These are phyloP conservation scores for Tauraco hartlaubi DNA, from an alignment of 2,797 vertebrate species.

Conservation along the genomic window DNA sequence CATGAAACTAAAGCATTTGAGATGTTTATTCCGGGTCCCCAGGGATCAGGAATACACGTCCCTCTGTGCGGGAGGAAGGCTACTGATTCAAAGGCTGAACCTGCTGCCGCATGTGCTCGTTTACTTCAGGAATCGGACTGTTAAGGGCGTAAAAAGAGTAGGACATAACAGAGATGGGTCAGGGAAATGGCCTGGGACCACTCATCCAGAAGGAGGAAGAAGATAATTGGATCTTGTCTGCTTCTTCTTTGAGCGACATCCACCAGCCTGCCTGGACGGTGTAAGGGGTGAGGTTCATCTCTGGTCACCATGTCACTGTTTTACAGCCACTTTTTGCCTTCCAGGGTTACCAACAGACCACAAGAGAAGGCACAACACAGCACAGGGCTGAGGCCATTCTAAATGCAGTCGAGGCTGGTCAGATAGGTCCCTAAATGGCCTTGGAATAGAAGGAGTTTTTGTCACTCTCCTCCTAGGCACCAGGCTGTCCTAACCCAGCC, in stretches of 20 bases:
- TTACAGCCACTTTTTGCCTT: background rate
- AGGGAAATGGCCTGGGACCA: background rate
- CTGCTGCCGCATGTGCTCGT: rapidly evolving
- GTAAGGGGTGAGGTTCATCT: background rate
- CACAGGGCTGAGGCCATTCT: background rate
- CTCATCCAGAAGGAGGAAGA: background rate
- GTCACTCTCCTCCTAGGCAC: background rate
- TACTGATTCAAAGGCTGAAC: background rate
- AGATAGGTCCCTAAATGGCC: background rate
- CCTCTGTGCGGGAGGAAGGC: background rate
- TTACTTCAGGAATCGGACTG: background rate
- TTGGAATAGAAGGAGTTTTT: background rate
- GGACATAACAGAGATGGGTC: background rate
- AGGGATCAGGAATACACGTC: background rate
- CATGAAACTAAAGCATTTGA: background rate
- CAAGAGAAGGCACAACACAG: background rate
- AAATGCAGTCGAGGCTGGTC: background rate
- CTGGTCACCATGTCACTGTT: background rate
- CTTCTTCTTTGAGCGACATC: background rate
- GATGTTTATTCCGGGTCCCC: background rate
- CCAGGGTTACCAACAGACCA: background rate
- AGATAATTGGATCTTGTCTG: background rate
- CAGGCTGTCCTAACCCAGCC: background rate
- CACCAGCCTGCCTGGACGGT: background rate
- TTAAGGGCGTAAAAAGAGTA: background rate